Evolutionary conservation across 2,888 invertebrate species (phyloP).

Genomic region (Caenorhabditis macrosperma): DNA sequence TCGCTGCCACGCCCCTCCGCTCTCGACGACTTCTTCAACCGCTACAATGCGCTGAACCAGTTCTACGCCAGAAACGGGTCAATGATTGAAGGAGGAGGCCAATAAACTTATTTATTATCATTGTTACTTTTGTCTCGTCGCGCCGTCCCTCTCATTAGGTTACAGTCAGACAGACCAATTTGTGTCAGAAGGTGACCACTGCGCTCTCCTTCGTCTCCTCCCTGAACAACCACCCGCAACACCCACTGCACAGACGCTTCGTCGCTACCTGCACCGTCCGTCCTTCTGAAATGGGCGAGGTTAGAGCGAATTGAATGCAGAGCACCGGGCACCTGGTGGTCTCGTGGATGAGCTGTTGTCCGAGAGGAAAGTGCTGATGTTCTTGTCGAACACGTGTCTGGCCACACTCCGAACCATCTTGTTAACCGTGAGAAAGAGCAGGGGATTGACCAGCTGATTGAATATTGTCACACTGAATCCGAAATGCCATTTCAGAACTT

Average conservation of each 20-base stretch:
- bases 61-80: conserved; percentile 26
- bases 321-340: conserved; percentile 4
- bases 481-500: too few species aligned
- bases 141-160: neutral
- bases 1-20: conserved; percentile 21
- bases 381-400: conserved; percentile 50
- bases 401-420: conserved; percentile 59
- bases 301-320: neutral
- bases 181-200: conserved; percentile 16
- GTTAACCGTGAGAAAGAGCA: conserved; percentile 58
- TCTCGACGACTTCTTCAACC: conserved; percentile 12
- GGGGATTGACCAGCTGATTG: conserved; percentile 64
- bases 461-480: conserved; percentile 61
- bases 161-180: neutral
- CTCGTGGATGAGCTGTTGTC: conserved; percentile 35
- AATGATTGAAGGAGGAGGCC: neutral
- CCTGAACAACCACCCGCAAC: conserved; percentile 31
- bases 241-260: conserved; percentile 13
- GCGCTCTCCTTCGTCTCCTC: conserved; percentile 37
- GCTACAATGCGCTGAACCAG: conserved; percentile 45
- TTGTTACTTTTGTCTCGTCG: conserved; percentile 19
- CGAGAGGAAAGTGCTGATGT: conserved; percentile 39
- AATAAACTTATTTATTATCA: conserved; percentile 27
- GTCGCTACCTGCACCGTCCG: neutral
- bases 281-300: conserved; percentile 15